Base-by-base conservation (phyloP, 2,888 invertebrate species). In the Polia nebulosa region DNA sequence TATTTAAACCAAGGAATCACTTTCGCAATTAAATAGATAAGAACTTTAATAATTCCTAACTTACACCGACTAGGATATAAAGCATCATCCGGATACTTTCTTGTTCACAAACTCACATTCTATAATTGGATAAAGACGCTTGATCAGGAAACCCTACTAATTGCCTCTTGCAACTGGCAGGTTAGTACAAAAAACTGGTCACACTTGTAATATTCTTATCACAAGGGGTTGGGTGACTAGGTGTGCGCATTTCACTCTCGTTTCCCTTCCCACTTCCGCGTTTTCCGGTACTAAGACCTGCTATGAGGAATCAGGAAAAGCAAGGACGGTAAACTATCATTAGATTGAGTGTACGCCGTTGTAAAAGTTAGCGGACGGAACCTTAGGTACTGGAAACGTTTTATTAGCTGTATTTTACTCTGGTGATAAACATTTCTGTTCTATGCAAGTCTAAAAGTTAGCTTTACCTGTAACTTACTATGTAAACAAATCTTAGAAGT, bases 281-380 rank as follows among this genome's bases (percentile, higher is more conserved):
- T 91, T 90, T 90, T 89, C 89, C 86, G 84, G 76, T 76, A 78
- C 81, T 41, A 27, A 81, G 80, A 83, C 82, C 83, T 80, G 86
- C 84, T 84, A 83, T 77, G 82, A 84, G 87, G 88, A 90, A 90
- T 84, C 89, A 90, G 91, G 90, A 91, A 92, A 83, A 86, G 63
- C 71, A 71, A 59, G 83, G 80, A 79, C 71, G 65, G 85, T 72
- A 85, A 81, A 72, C 82, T 87, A 86, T 87, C 85, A 89, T 91
- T 90, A 91, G 44, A 45, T 68, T 59, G 57, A 62, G 64, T 69
- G 29, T 56, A 51, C 51, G 34, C 34, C 25, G 61, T 44, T 58
- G 61, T 70, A 74, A 76, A 63, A 66, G 62, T 39, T 36, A 63
- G 41, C 56, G 62, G 49, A 70, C 69, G 69, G 79, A 76, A 72